Percentiles rank a stretch among this genome's conserved stretches.
Evolutionary conservation across 2,888 invertebrate genomes (phyloP).

Genomic region (Ophraella communa): DNA sequence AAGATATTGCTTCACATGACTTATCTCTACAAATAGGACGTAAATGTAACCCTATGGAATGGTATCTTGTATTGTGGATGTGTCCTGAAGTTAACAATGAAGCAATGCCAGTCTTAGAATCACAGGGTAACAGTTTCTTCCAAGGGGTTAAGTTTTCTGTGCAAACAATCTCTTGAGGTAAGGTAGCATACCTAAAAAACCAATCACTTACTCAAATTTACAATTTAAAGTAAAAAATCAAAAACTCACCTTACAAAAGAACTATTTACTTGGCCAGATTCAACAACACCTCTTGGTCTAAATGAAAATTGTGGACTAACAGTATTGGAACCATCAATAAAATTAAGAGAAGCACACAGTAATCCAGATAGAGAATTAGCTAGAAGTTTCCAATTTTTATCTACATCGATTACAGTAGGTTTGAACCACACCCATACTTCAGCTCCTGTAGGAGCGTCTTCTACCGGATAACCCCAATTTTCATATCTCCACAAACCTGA

Average conservation of each 20-base stretch:
- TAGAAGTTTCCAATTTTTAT: slow-evolving; percentile 86
- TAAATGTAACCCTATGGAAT: slow-evolving; percentile 87
- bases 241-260: slow-evolving; percentile 47
- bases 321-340: slow-evolving; percentile 85
- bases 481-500: slow-evolving; percentile 94
- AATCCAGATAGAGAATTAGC: slow-evolving; percentile 92
- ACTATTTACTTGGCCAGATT: slow-evolving; percentile 58
- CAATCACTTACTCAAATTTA: slow-evolving; percentile 1
- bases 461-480: slow-evolving; percentile 92
- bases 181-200: slow-evolving; percentile 75
- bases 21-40: slow-evolving; percentile 76
- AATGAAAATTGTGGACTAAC: slow-evolving; percentile 84
- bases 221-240: not conserved
- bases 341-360: slow-evolving; percentile 95
- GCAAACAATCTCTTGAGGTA: slow-evolving; percentile 96
- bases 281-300: slow-evolving; percentile 72
- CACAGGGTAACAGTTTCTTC: slow-evolving; percentile 96
- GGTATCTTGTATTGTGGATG: slow-evolving; percentile 91
- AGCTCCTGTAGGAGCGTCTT: slow-evolving; percentile 91
- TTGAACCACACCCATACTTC: slow-evolving; percentile 95
- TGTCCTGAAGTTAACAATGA: slow-evolving; percentile 88
- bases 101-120: slow-evolving; percentile 85
- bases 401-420: slow-evolving; percentile 70
- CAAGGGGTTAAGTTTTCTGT: slow-evolving; percentile 99
- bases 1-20: slow-evolving; percentile 62